Evolutionary conservation across 2,888 invertebrate genomes (phyloP), one percentile per base, ranked within the genome.

Genomic region (Saturnia japonica): DNA sequence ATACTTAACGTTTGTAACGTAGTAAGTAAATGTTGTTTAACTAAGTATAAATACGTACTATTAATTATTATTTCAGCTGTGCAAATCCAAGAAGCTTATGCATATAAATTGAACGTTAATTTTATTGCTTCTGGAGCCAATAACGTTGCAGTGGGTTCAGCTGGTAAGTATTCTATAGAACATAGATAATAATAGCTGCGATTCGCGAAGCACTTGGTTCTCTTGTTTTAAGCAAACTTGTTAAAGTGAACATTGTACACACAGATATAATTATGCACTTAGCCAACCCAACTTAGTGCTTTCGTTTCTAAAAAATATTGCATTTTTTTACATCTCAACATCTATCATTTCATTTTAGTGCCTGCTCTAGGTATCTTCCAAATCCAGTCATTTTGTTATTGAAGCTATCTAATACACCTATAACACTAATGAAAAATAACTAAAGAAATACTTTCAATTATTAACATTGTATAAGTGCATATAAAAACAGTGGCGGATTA

Each of bases 81-180:
- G 0, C 95, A 97, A 83, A 92, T 95, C 7, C 97, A 97, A 83
- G 95, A 96, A 71, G 95, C 95, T 6, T 97, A 96, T 94, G 95
- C 97, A 0, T 95, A 95, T 72, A 90, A 94, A 0, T 91, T 96
- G 83, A 94, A 96, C 71, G 95, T 96, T 0, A 97, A 96, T 80
- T 92, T 98, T 6, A 83, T 97, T 14, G 96, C 96, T 0, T 90
- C 97, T 1, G 97, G 97, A 25, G 95, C 96, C 2, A 97, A 96
- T 81, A 89, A 94, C 66, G 96, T 96, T 0, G 72, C 72, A 0
- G 81, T 89, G 0, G 96, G 96, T 3, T 95, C 95, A 76, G 95
- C 96, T 47, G 94, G 94, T 93, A 67, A 82, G 42, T 67, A 28
- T 28, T 60, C 11, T 12, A 3, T 60, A 28, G 14, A 60, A 11